Base-by-base conservation (phyloP, 2,113 vertebrate genomes). In the Indicator indicator region DNA sequence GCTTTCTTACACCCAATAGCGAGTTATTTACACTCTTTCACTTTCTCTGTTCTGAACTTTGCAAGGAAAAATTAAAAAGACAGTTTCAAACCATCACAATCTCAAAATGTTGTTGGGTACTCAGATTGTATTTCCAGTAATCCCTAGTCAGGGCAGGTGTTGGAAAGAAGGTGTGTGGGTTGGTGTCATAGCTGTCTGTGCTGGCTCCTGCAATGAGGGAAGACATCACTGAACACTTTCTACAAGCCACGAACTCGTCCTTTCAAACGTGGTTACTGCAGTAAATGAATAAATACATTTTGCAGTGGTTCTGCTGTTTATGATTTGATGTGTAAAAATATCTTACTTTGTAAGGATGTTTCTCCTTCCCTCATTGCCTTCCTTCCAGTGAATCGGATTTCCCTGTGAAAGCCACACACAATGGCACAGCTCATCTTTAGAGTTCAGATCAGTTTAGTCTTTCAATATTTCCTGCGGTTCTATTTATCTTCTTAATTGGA, bases 401-500 rank as follows among this genome's bases (percentile, higher is more conserved):
- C 64, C 28, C 4, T 27, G 23, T 42, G 71, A 59, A 86, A 89
- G 33, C 50, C 40, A 52, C 1, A 4, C 18, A 16, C 9, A 79
- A 36, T 3, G 7, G 23, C 63, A 71, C 14, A 60, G 59, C 59
- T 60, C 59, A 33, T 60, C 59, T 60, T 33, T 14, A 65, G 90
- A 85, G 62, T 44, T 82, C 60, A 32, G 50, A 84, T 78, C 63
- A 42, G 15, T 85, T 82, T 90, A 46, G 27, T 72, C 62, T 73
- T 70, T 60, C 60, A 60, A 10, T 79, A 56, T 70, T 85, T 78
- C 12, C 62, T 50, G 20, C 72, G 88, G 82, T 85, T 67, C 58
- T 58, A 9, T 79, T 94, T 82, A 19, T 84, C 36, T 56, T 70
- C 48, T 52, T 67, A 59, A 70, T 83, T 72, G 89, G 89, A 67